Evolutionary conservation across 2,113 vertebrate species (phyloP).

Genomic region (Syrrhaptes paradoxus): DNA sequence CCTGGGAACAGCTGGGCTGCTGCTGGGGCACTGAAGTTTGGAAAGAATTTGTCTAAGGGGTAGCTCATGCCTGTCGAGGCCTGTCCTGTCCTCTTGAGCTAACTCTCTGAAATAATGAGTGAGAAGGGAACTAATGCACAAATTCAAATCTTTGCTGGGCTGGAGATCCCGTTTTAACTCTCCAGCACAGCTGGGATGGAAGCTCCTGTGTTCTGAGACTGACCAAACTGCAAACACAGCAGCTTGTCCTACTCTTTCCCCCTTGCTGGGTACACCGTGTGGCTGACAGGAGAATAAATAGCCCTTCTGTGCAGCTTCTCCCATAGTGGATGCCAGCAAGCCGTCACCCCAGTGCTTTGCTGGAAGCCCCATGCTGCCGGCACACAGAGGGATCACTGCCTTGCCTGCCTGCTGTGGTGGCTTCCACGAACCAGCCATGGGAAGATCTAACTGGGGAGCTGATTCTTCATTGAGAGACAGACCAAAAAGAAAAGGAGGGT

Average conservation of each 20-base stretch:
- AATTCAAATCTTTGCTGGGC: not conserved
- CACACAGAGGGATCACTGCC: rapidly evolving
- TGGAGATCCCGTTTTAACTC: not conserved
- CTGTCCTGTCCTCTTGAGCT: not conserved
- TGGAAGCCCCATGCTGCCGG: not conserved
- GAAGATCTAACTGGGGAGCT: not conserved
- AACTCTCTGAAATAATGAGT: not conserved
- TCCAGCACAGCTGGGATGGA: not conserved
- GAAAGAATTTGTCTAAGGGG: not conserved
- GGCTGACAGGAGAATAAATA: not conserved
- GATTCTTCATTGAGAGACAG: not conserved
- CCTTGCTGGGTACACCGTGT: not conserved
- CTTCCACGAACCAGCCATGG: not conserved
- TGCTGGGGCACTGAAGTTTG: not conserved
- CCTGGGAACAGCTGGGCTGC: not conserved
- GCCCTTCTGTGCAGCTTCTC: not conserved
- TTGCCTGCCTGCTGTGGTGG: not conserved
- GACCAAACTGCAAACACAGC: not conserved
- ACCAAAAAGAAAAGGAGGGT: not conserved
- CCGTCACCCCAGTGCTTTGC: not conserved
- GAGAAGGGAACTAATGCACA: not conserved
- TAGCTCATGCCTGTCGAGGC: not conserved
- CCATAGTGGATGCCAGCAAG: not conserved
- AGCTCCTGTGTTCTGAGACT: not conserved
- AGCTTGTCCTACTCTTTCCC: not conserved